Percentiles rank a stretch among this genome's conserved stretches.
Evolutionary conservation across 2,797 vertebrate species (phyloP).

Genomic region (Cuculus canorus): DNA sequence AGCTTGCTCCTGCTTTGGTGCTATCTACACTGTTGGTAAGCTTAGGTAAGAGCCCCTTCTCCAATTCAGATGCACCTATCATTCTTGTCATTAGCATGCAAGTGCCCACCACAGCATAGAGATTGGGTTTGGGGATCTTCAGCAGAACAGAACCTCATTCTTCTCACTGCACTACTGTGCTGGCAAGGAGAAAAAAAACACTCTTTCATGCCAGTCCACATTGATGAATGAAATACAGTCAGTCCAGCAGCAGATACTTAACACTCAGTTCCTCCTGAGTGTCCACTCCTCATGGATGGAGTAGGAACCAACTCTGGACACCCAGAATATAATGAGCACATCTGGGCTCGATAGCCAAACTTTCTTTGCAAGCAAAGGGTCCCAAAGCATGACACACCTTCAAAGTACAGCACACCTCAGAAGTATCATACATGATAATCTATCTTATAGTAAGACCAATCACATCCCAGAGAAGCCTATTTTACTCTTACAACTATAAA

Average conservation of each 20-base stretch:
- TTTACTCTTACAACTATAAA: neutral
- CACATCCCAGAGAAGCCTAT: neutral
- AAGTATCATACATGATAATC: fast-evolving
- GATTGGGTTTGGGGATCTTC: neutral
- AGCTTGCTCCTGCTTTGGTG: neutral
- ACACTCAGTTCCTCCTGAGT: fast-evolving
- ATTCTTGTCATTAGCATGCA: fast-evolving
- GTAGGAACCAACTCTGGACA: neutral
- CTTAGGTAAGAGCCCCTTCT: neutral
- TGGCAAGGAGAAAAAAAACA: neutral
- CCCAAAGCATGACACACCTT: neutral
- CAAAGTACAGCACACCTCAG: neutral
- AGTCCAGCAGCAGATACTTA: neutral
- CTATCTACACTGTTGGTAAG: neutral
- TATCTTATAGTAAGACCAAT: neutral
- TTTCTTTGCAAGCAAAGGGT: neutral
- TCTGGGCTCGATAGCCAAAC: neutral
- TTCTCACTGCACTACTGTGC: neutral
- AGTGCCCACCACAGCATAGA: neutral
- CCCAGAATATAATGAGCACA: neutral
- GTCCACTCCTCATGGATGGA: fast-evolving
- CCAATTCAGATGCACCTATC: neutral
- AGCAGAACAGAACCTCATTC: neutral
- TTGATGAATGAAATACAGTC: neutral
- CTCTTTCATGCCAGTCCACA: neutral